These are phyloP conservation scores for Seladonia tumulorum DNA, from an alignment of 2,888 invertebrate genomes.

Conservation along the genomic window DNA sequence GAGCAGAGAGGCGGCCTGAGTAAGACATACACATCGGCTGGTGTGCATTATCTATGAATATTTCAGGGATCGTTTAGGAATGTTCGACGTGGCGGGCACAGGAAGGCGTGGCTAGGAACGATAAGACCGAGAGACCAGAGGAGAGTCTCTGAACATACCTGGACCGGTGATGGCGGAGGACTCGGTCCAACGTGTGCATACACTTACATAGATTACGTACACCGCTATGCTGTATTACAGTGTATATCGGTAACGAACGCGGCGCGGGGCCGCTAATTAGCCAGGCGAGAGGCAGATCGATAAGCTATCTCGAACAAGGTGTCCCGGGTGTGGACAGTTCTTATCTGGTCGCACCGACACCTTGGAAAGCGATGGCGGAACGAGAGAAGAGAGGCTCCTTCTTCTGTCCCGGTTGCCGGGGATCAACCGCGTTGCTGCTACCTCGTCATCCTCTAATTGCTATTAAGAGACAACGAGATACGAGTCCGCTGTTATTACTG, in stretches of 20 bases:
- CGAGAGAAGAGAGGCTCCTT: not conserved
- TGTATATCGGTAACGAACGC: slow-evolving; percentile 82
- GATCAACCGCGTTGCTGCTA: not conserved
- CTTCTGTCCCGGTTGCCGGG: not conserved
- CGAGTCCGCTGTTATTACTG: slow-evolving; percentile 3
- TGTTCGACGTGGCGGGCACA: slow-evolving; percentile 79
- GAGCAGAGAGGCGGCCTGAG: not conserved
- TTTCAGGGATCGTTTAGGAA: slow-evolving; percentile 80
- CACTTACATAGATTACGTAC: not conserved
- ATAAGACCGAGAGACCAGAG: slow-evolving; percentile 74
- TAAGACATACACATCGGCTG: slow-evolving; percentile 1
- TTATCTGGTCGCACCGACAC: slow-evolving; percentile 50
- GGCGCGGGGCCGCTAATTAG: slow-evolving; percentile 60
- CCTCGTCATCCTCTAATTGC: slow-evolving; percentile 28
- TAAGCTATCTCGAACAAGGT: slow-evolving; percentile 63
- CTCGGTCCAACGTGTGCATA: not conserved
- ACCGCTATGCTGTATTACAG: not conserved
- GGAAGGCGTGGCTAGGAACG: slow-evolving; percentile 81
- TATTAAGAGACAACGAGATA: slow-evolving; percentile 22
- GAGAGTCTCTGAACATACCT: slow-evolving; percentile 83
- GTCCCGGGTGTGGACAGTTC: slow-evolving; percentile 43
- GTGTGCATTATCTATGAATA: slow-evolving; percentile 37
- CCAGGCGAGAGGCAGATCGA: slow-evolving; percentile 49
- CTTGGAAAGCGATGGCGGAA: not conserved
- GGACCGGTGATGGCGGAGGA: slow-evolving; percentile 84